Conservation (phyloP, 2,797 vertebrate genomes). For the Acrocephalus scirpaceus region DNA sequence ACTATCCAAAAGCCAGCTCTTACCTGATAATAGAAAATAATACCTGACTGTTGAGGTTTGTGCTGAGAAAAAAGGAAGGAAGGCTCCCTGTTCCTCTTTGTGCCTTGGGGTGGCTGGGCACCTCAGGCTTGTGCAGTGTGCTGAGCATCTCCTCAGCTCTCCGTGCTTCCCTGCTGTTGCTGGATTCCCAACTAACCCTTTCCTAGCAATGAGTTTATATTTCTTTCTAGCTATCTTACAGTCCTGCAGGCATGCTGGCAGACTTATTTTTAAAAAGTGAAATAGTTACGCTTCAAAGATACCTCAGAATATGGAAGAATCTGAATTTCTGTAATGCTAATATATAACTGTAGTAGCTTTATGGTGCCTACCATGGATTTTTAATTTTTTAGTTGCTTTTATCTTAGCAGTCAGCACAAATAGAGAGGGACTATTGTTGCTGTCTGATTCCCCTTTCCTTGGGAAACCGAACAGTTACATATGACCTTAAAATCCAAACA, state of each 20-base stretch:
- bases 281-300: not conserved
- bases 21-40: not conserved
- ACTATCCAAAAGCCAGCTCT: not conserved
- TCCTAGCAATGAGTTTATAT: not conserved
- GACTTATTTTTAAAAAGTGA: not conserved
- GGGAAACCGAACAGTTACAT: constrained; percentile 6
- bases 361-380: not conserved
- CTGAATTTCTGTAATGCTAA: not conserved
- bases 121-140: not conserved
- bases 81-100: not conserved
- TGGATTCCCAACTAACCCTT: not conserved
- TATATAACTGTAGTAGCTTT: not conserved
- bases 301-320: not conserved
- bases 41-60: not conserved
- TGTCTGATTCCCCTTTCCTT: not conserved
- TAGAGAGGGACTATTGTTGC: not conserved
- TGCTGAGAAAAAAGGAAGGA: not conserved
- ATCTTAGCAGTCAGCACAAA: not conserved
- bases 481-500: constrained; percentile 49
- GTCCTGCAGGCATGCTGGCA: not conserved
- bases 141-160: not conserved
- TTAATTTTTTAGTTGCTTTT: not conserved
- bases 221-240: not conserved
- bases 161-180: not conserved
- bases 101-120: not conserved